Conservation (phyloP, 2,113 vertebrate genomes). For the Thomomys bottae region DNA sequence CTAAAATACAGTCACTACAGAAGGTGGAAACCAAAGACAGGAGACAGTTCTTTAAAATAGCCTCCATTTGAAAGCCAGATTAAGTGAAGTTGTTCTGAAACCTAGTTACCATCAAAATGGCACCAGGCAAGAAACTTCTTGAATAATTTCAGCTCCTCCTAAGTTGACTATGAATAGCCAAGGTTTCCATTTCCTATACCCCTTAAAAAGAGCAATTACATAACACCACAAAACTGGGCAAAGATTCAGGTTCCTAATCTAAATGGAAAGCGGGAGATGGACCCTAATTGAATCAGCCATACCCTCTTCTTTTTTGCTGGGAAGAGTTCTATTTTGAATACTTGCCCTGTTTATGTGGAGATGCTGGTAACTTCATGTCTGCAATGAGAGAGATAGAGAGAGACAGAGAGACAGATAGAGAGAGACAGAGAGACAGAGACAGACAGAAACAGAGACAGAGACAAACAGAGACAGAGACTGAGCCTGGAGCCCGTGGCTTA, state of each 20-base stretch:
- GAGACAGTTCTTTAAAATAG: neutral
- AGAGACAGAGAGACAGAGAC: too few species aligned
- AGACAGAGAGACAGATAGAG: neutral
- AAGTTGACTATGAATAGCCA: slow-evolving; percentile 68
- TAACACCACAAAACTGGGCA: slow-evolving; percentile 40
- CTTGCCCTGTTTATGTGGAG: slow-evolving; percentile 1
- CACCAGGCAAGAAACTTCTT: slow-evolving; percentile 59
- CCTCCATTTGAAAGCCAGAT: slow-evolving; percentile 28
- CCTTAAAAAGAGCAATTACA: slow-evolving; percentile 66
- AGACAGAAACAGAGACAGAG: too few species aligned
- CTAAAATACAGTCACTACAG: neutral
- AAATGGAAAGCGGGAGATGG: neutral
- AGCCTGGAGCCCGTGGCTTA: too few species aligned
- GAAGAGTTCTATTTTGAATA: slow-evolving; percentile 45
- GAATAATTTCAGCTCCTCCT: slow-evolving; percentile 63
- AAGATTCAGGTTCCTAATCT: slow-evolving; percentile 36
- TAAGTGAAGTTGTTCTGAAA: slow-evolving; percentile 53
- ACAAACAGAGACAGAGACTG: neutral
- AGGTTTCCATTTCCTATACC: slow-evolving; percentile 51
- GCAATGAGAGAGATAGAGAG: neutral
- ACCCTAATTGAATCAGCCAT: neutral
- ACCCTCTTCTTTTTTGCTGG: slow-evolving; percentile 32
- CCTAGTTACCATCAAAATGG: slow-evolving; percentile 38
- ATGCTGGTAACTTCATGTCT: slow-evolving; percentile 24
- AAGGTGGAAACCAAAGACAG: slow-evolving; percentile 1